Evolutionary conservation across 2,113 vertebrate genomes (phyloP).

Genomic region (Sarotherodon lohbergeri): DNA sequence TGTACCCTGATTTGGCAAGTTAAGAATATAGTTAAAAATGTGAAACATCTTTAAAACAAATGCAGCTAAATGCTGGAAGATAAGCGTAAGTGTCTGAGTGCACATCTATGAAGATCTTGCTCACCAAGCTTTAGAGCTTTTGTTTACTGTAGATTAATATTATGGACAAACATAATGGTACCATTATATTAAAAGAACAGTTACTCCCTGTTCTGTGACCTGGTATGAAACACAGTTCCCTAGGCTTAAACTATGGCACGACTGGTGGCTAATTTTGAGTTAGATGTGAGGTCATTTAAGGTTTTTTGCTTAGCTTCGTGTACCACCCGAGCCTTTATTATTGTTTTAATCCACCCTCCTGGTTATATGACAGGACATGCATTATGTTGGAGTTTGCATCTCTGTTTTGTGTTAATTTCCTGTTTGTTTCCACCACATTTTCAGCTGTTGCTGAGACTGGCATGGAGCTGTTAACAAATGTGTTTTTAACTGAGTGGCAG

Average conservation of each 20-base stretch:
- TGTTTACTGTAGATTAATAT: not conserved
- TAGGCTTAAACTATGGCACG: not conserved
- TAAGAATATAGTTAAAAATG: fast-evolving
- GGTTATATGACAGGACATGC: not conserved
- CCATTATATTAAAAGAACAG: not conserved
- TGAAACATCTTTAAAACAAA: not conserved
- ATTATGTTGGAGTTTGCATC: not conserved
- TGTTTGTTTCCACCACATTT: constrained; percentile 39
- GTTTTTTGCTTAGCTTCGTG: not conserved
- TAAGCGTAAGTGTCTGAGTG: not conserved
- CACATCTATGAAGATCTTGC: not conserved
- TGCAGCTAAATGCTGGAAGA: not conserved
- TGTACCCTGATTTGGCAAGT: not conserved
- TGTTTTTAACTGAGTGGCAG: not conserved
- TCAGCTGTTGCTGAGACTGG: not conserved
- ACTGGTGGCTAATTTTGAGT: not conserved
- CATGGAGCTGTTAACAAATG: not conserved
- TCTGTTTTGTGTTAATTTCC: constrained; percentile 12
- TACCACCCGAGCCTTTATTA: not conserved
- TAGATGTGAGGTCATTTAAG: not conserved
- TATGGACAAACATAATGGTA: not conserved
- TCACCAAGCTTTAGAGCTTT: not conserved
- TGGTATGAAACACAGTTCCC: not conserved
- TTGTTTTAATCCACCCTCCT: not conserved
- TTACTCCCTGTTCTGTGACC: not conserved